Base-by-base conservation (phyloP, 2,113 vertebrate species). In the Corythaixoides concolor region DNA sequence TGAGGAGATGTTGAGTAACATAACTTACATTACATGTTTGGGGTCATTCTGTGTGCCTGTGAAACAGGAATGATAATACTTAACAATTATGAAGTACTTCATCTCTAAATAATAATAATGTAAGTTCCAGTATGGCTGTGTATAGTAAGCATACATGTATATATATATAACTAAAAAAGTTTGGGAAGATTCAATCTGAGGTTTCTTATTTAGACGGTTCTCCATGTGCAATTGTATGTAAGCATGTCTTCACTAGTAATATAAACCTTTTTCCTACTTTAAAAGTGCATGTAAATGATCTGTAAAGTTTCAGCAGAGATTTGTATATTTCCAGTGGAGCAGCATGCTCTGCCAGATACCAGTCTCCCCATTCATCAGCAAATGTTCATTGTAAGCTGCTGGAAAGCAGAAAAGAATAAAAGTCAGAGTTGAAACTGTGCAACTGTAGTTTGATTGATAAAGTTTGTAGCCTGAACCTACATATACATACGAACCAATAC, bases 391-490 rank as follows among this genome's bases (percentile, higher is more conserved):
- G 30, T 59, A 88, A 90, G 20, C 56, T 92, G 27, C 68, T 94
- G 62, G 91, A 89, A 91, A 80, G 64, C 56, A 83, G 79, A 75
- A 69, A 88, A 86, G 35, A 89, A 47, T 72, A 60, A 39, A 89
- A 90, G 64, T 88, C 82, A 45, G 70, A 62, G 60, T 16, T 66
- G 52, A 93, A 90, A 80, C 28, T 79, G n/a, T 60, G 27, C 41
- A 85, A 33, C 52, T 90, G 53, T 73, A 81, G 35, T 91, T 85
- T 69, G 68, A 90, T 53, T 89, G 68, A 90, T 87, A 73, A 96
- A 93, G 26, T 95, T 58, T 89, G 64, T 91, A 89, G 49, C 43
- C 45, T 74, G 81, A 85, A 63, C 9, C 32, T 89, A 72, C 8
- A 11, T 62, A 33, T 56, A 66, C 32, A 41, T 69, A 75, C 0